These are phyloP conservation scores for Turdus rufiventris DNA, from an alignment of 2,113 vertebrate species.

Conservation along the genomic window DNA sequence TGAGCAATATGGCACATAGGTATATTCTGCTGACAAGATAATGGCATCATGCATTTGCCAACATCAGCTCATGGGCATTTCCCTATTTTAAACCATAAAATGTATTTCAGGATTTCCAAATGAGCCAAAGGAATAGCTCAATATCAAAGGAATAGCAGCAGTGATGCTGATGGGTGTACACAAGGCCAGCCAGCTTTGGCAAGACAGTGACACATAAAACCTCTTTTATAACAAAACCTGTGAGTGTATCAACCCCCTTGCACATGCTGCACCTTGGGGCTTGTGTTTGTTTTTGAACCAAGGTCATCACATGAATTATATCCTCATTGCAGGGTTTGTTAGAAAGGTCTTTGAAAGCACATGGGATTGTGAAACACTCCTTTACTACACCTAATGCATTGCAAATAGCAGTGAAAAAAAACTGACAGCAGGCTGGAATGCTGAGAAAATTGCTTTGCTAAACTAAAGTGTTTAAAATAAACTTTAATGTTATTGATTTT, in stretches of 20 bases:
- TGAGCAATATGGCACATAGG: background rate
- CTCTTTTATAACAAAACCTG: slow-evolving; percentile 11
- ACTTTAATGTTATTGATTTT: slow-evolving; percentile 29
- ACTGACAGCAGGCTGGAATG: slow-evolving; percentile 40
- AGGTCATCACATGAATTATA: slow-evolving; percentile 55
- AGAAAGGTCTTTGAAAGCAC: slow-evolving; percentile 37
- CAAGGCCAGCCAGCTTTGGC: background rate
- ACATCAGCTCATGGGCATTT: background rate
- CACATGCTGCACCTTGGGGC: slow-evolving; percentile 37
- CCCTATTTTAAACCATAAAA: background rate
- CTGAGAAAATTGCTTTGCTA: slow-evolving; percentile 46
- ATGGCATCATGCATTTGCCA: background rate
- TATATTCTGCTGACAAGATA: background rate
- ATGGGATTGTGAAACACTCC: slow-evolving; percentile 35
- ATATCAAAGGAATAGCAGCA: too few species aligned
- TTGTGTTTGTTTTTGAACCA: slow-evolving; percentile 53
- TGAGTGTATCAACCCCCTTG: slow-evolving; percentile 13
- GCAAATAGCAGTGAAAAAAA: slow-evolving; percentile 54
- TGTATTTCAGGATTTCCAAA: background rate
- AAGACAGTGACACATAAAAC: background rate
- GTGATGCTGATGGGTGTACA: background rate
- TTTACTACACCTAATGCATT: slow-evolving; percentile 43
- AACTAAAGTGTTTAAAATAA: slow-evolving; percentile 59
- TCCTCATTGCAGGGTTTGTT: slow-evolving; percentile 10
- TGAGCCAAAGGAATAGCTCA: background rate